Percentiles rank a stretch among this genome's conserved stretches.
Evolutionary conservation across 2,797 vertebrate genomes (phyloP).

Genomic region (Protonibea diacanthus): DNA sequence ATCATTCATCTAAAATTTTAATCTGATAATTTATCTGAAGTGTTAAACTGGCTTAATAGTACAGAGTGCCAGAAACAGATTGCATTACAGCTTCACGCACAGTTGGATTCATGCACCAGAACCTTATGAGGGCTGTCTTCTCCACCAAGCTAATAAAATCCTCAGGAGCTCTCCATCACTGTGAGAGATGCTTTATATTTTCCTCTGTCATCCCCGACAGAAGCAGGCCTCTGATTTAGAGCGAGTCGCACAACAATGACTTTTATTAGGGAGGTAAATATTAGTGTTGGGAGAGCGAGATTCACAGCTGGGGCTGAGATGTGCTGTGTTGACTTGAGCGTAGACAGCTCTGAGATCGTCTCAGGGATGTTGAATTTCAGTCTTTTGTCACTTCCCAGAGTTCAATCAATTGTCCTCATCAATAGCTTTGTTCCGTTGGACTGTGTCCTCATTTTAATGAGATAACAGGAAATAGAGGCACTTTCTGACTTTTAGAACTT

Average conservation of each 20-base stretch:
- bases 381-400: slow-evolving; percentile 56
- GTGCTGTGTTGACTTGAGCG: slow-evolving; percentile 16
- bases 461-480: slow-evolving; percentile 49
- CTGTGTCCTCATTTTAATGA: slow-evolving; percentile 59
- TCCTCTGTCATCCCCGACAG: slow-evolving; percentile 65
- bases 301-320: slow-evolving; percentile 51
- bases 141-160: slow-evolving; percentile 65
- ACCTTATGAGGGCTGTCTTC: slow-evolving; percentile 54
- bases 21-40: slow-evolving; percentile 44
- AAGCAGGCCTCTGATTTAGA: slow-evolving; percentile 73
- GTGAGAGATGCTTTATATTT: slow-evolving; percentile 69
- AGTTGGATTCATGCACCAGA: slow-evolving; percentile 48
- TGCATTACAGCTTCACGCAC: slow-evolving; percentile 44
- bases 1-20: slow-evolving; percentile 35
- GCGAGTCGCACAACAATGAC: slow-evolving; percentile 52
- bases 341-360: slow-evolving; percentile 16
- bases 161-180: slow-evolving; percentile 59
- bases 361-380: slow-evolving; percentile 29
- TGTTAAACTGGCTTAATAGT: slow-evolving; percentile 38
- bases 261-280: slow-evolving; percentile 80
- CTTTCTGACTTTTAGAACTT: slow-evolving; percentile 54
- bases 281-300: slow-evolving; percentile 59
- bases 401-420: slow-evolving; percentile 70
- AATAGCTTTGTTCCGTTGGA: slow-evolving; percentile 50
- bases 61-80: slow-evolving; percentile 33